Evolutionary conservation across 2,888 invertebrate genomes (phyloP), one percentile per base, ranked within the genome.

Genomic region (Eilema caniola): DNA sequence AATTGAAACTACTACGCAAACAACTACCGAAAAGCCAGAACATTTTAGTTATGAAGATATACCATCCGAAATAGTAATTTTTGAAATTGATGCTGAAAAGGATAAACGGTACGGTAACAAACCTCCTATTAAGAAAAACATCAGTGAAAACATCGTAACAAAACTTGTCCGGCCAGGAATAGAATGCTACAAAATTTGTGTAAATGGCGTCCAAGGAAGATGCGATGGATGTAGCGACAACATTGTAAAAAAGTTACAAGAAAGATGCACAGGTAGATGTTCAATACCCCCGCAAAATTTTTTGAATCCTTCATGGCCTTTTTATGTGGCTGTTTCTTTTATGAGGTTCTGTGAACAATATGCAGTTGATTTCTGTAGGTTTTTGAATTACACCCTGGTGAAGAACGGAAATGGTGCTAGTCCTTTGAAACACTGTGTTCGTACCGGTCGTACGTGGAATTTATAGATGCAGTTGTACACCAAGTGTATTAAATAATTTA

Each of bases 261-360:
- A 12, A 0, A 1, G 1, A 31, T 64, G 64, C 53, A 28, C 14
- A 0, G 63, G n/a, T 11, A 64, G 63, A 53, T 64, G 63, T 20
- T 1, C 0, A 2, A 47, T 1, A 28, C 64, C 64, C 3, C 64
- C n/a, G 3, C 0, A n/a, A 14, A 28, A n/a, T 14, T 64, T 64
- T 28, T n/a, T 64, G 11, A 28, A 20, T 28, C 47, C 64, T 53
- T 12, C 47, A 2, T 64, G 64, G 64, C 28, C 64, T 28, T 64
- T 64, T 31, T 3, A 53, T n/a, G 14, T 14, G 12, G 28, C 53
- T 12, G 53, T n/a, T 5, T 64, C 64, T 2, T 64, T 64, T 53
- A n/a, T 64, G 64, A 53, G 53, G 47, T 64, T 28, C 28, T 64
- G 64, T 14, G 53, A 64, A 64, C 2, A 12, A 25, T 53, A 64